Evolutionary conservation across 2,888 invertebrate genomes (phyloP).

Genomic region (Hydrotaea diabolus): DNA sequence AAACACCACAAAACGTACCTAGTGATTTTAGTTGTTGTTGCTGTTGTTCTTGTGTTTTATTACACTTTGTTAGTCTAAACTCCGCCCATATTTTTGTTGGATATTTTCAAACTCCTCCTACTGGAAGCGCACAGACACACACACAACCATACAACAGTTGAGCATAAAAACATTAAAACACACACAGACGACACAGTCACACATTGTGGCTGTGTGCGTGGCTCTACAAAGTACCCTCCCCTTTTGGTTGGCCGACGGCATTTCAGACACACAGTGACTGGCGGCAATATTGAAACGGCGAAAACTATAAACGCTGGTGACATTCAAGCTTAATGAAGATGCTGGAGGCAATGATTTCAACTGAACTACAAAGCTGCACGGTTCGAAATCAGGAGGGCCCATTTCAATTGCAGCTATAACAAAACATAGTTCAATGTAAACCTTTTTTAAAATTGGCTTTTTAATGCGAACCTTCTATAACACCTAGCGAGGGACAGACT

Average conservation of each 20-base stretch:
- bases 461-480: no score
- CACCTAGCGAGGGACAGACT: no score
- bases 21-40: constrained; percentile 1
- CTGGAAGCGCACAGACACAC: constrained; percentile 2
- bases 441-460: no score
- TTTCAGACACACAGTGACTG: neutral
- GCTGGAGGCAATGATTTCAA: no score
- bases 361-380: no score
- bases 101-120: constrained; percentile 21
- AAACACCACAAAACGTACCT: neutral
- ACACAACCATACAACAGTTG: neutral
- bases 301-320: no score
- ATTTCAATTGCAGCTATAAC: no score
- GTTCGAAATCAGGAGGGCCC: no score
- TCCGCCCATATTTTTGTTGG: constrained; percentile 20
- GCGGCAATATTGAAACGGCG: neutral
- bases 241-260: constrained; percentile 19
- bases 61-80: constrained; percentile 9
- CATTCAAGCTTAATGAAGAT: no score
- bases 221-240: neutral
- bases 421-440: no score
- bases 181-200: neutral
- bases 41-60: constrained; percentile 31
- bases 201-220: neutral
- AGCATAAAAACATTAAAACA: neutral